Conservation (phyloP, 2,113 vertebrate genomes). For the Ptyas mucosa region DNA sequence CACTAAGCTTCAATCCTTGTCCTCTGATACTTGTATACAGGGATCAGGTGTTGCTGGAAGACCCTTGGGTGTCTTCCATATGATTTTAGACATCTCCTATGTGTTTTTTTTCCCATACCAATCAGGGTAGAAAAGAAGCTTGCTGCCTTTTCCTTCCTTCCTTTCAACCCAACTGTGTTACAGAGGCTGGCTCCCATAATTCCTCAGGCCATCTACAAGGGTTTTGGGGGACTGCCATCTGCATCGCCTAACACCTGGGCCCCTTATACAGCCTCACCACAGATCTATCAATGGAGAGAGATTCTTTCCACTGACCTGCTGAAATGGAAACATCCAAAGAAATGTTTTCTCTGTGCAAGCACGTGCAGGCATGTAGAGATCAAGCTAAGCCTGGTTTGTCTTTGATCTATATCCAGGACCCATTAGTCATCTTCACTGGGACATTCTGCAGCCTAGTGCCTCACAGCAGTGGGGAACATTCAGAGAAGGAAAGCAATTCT, state of each 20-base stretch:
- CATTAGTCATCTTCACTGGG: constrained; percentile 18
- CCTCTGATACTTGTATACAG: neutral
- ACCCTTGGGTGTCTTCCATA: neutral
- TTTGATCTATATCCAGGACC: constrained; percentile 15
- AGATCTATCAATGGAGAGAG: neutral
- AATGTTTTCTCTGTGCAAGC: constrained; percentile 9
- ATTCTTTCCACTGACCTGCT: constrained; percentile 21
- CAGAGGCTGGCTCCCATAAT: neutral
- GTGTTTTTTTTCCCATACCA: neutral
- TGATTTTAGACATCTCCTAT: neutral
- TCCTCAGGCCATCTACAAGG: neutral
- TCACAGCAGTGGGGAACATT: neutral
- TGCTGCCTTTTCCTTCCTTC: neutral
- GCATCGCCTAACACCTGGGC: neutral
- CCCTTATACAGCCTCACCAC: neutral
- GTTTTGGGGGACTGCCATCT: neutral
- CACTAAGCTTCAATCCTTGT: neutral
- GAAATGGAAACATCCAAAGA: constrained; percentile 15
- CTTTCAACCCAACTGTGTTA: neutral
- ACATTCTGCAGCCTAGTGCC: constrained; percentile 9
- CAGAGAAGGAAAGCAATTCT: neutral
- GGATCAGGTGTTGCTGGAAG: neutral
- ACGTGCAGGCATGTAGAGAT: constrained; percentile 14
- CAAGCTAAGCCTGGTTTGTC: constrained; percentile 16
- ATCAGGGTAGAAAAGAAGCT: neutral